These are phyloP conservation scores for Betta splendens DNA, from an alignment of 2,797 vertebrate species.

Conservation along the genomic window DNA sequence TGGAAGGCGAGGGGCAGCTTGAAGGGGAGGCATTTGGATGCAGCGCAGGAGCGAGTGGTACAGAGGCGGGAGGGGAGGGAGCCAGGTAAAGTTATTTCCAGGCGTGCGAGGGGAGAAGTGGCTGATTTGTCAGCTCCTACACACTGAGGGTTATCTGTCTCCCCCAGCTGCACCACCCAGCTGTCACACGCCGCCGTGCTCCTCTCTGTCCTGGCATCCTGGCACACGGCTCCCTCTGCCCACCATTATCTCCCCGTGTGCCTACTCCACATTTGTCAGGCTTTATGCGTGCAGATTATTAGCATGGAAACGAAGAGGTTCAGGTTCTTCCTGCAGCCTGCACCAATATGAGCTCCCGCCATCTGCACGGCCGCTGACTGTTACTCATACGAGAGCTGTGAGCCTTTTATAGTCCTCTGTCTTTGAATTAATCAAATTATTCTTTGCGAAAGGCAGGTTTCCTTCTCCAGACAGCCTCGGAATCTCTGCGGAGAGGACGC, in stretches of 20 bases:
- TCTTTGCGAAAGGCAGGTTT: slow-evolving; percentile 32
- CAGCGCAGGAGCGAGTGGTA: slow-evolving; percentile 45
- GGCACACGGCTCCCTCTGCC: slow-evolving; percentile 50
- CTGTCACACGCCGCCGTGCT: slow-evolving; percentile 69
- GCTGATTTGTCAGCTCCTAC: slow-evolving; percentile 65
- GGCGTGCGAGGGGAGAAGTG: slow-evolving; percentile 60
- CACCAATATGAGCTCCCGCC: slow-evolving; percentile 13
- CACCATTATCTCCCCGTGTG: slow-evolving; percentile 50
- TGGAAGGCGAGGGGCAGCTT: slow-evolving; percentile 50
- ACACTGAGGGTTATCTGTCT: slow-evolving; percentile 74
- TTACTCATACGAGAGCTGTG: slow-evolving; percentile 1
- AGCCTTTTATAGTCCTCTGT: slow-evolving; percentile 5
- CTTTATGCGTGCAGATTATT: slow-evolving; percentile 51
- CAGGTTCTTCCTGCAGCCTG: slow-evolving; percentile 36
- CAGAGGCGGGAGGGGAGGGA: slow-evolving; percentile 43
- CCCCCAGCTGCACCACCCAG: slow-evolving; percentile 72
- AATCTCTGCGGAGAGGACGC: slow-evolving; percentile 46
- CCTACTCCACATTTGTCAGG: slow-evolving; percentile 43
- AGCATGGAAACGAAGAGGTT: slow-evolving; percentile 60
- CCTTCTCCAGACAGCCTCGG: slow-evolving; percentile 35
- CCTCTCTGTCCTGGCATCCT: slow-evolving; percentile 61
- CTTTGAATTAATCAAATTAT: slow-evolving; percentile 36
- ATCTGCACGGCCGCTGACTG: slow-evolving; percentile 15
- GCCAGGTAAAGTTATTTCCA: slow-evolving; percentile 60
- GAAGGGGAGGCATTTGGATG: slow-evolving; percentile 54